Evolutionary conservation across 2,797 vertebrate genomes (phyloP), one percentile per base, ranked within the genome.

Genomic region (Thaleichthys pacificus): DNA sequence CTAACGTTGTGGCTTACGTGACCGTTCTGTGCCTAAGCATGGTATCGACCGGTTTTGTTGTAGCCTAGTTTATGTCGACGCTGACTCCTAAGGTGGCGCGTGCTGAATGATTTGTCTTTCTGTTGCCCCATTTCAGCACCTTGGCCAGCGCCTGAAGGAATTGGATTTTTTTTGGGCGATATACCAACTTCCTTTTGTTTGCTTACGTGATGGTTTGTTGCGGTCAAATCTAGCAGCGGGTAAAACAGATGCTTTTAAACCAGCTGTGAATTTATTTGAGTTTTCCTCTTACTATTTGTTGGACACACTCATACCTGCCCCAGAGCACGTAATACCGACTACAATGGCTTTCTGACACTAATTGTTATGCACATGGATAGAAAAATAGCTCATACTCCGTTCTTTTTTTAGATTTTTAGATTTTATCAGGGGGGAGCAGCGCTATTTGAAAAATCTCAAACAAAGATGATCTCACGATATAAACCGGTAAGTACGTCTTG

Each of bases 51-150:
- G 28, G 57, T 42, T 42, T 35, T 32, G 58, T 30, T 24, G 57
- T 5, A 30, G 19, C 2, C 28, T 30, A 12, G 3, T n/a, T 35
- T 26, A 17, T 24, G 38, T 54, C 35, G 15, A 17, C 49, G 51
- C 78, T 72, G 61, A 71, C 69, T 2, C 70, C 60, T 49, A 51
- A 71, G 76, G 71, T 70, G 78, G 81, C 74, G 77, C 71, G 24
- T 17, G 35, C 57, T 51, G 77, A 80, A 68, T 75, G 3, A 17
- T n/a, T 8, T 64, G 67, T 32, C 68, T 74, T 71, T 76, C 30
- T 30, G 35, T 75, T 72, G 77, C 72, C 80, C 73, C 5, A 72
- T 83, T 92, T 92, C 92, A 94, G 93, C 83, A 94, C 93, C 91
- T 79, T 66, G 93, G 92, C 84, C 80, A 94, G 93, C 87, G 89